Base-by-base conservation (phyloP, 2,797 vertebrate species). In the Alectoris magna region DNA sequence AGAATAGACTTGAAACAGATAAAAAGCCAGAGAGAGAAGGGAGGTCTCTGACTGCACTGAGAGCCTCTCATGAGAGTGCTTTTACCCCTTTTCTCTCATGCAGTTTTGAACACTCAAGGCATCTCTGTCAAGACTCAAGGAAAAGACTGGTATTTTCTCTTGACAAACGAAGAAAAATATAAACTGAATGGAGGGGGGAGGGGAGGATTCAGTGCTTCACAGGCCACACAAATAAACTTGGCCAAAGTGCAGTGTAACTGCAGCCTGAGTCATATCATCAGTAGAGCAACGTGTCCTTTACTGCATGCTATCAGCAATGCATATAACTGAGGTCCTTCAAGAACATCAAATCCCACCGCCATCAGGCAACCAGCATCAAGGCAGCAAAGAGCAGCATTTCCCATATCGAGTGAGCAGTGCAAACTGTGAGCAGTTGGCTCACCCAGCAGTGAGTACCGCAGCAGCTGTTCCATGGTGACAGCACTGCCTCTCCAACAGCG, bases 381-480 rank as follows among this genome's bases (percentile, higher is more conserved):
- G 73, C 62, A 91, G 84, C 73, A 67, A 53, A 78, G 87, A 56
- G 43, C 27, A 67, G 58, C 64, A 7, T 27, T 41, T 39, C 83
- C 19, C 49, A 19, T 10, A 21, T 23, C 4, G 77, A 34, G 15
- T 0, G 34, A 80, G 43, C 69, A 56, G 73, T 41, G 51, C 5
- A 21, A 48, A 56, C n/a, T 1, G 64, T 0, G 60, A 94, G 84
- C 75, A 90, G 41, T 8, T 94, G 94, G 91, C 78, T 80, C 59
- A 24, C 55, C 1, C 76, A 69, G 90, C 89, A 82, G 66, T 10
- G 36, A 73, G 81, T n/a, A 34, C 41, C 46, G 82, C 73, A 94
- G 88, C 95, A 91, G 88, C 91, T 90, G 91, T 24, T 90, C 75
- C 13, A 67, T 78, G 43, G 6, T 11, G 22, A 24, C 88, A 60